A percentile compares a stretch with the other conserved stretches of the same genome.
These are phyloP conservation scores for Pachycephus smyrnensis DNA, from an alignment of 2,888 invertebrate species.

Conservation along the genomic window DNA sequence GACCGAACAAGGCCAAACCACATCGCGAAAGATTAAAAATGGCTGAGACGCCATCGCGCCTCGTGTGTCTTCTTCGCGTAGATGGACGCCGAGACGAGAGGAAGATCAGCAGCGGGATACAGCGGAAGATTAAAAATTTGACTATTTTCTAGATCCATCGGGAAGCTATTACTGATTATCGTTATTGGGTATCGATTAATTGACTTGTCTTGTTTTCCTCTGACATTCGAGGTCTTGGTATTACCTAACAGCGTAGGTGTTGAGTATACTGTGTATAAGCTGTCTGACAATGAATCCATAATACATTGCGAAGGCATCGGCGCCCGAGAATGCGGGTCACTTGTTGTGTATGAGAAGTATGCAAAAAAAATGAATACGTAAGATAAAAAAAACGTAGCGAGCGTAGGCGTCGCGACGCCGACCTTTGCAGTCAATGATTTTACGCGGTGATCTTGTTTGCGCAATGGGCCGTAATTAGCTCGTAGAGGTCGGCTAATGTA, in stretches of 20 bases:
- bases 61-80: not conserved
- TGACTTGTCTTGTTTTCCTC: not conserved
- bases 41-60: not conserved
- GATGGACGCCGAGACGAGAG: not conserved
- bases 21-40: not conserved
- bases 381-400: not conserved
- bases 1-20: slow-evolving; percentile 56
- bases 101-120: too few species aligned
- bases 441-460: not conserved
- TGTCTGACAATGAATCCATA: not conserved
- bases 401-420: not conserved
- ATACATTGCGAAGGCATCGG: not conserved
- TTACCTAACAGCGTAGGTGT: not conserved
- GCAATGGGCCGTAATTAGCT: not conserved
- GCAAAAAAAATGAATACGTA: not conserved
- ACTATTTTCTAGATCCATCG: not conserved
- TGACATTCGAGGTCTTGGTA: not conserved
- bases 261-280: not conserved
- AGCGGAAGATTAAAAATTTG: not conserved
- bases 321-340: slow-evolving; percentile 6
- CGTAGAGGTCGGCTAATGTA: not conserved
- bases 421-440: not conserved
- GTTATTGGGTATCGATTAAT: not conserved
- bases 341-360: not conserved
- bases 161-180: not conserved